Evolutionary conservation across 2,888 invertebrate genomes (phyloP), one percentile per base, ranked within the genome.

Genomic region (Azorinus chamasolen): DNA sequence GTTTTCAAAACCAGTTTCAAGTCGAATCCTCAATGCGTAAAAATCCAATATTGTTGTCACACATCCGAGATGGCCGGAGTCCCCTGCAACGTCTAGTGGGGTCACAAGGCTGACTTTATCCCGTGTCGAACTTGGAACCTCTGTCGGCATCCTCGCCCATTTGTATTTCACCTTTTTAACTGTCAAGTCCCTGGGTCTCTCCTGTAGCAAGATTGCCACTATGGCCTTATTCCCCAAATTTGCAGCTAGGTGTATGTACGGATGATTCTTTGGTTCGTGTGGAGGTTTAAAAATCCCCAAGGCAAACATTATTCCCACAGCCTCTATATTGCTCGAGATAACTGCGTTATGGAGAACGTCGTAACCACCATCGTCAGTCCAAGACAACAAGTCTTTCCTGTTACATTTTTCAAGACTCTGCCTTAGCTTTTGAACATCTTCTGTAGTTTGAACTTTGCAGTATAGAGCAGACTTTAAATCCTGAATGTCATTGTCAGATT

Each of bases 281-380:
- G 87, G 87, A 1, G 86, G 85, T 61, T 87, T 87, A 66, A 89
- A 90, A 20, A 76, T 72, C 22, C 89, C 89, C 8, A 83, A 69
- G n/a, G 79, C 82, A 53, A 89, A 87, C 25, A 91, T 69, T 0
- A 84, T 69, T 6, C 84, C 84, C 2, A 88, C 83, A 5, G 87
- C 88, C 54, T 89, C 88, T 2, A 86, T 68, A 63, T 91, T 88
- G 62, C 85, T 86, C 1, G 87, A 74, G 46, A 90, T 70, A 5
- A 91, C 89, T 39, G 89, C 86, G 66, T 90, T 86, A 55, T 91
- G 91, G 5, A 90, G 76, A 6, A 90, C 65, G 70, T 91, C 86
- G 43, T 89, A 74, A n/a, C 75, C 81, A 37, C 84, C 63, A 8
- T 74, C 77, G 48, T 90, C 90, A 14, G 76, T 64, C 83, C 87